Evolutionary conservation across 2,888 invertebrate species (phyloP).

Genomic region (Ichneumoninae sp.): DNA sequence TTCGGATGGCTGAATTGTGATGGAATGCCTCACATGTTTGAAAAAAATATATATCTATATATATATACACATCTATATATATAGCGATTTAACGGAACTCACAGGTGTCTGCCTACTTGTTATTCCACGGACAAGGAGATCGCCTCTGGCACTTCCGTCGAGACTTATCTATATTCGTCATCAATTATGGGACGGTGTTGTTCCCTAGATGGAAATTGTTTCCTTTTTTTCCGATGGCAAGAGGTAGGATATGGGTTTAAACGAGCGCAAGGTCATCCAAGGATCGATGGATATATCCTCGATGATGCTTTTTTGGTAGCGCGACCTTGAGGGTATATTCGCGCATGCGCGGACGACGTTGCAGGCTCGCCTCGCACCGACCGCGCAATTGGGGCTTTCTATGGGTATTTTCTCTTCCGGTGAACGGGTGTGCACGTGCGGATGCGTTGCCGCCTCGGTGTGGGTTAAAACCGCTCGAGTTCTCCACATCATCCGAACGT

Average conservation of each 20-base stretch:
- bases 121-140: slow-evolving; percentile 57
- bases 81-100: slow-evolving; percentile 26
- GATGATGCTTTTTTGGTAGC: slow-evolving; percentile 62
- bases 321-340: slow-evolving; percentile 51
- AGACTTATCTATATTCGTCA: slow-evolving; percentile 59
- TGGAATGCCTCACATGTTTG: too few relatives aligned
- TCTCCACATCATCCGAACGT: slow-evolving; percentile 18
- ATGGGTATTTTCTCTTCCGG: slow-evolving; percentile 35
- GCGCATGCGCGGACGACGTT: slow-evolving; percentile 40
- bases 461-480: slow-evolving; percentile 18
- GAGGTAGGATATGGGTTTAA: slow-evolving; percentile 51
- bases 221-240: slow-evolving; percentile 18
- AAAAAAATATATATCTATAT: too few relatives aligned
- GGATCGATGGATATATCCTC: slow-evolving; percentile 65
- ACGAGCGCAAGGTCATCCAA: slow-evolving; percentile 61
- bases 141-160: slow-evolving; percentile 61
- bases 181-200: slow-evolving; percentile 33
- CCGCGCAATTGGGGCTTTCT: slow-evolving; percentile 24
- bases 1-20: too few relatives aligned
- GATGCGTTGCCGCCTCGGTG: not conserved
- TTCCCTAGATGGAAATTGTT: slow-evolving; percentile 52
- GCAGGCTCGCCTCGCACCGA: slow-evolving; percentile 14
- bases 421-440: not conserved
- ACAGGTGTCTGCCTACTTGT: slow-evolving; percentile 29
- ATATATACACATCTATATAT: not conserved